phyloP scores from a whole-genome alignment of 2,797 vertebrate species.

The Sebastes diploproa region DNA sequence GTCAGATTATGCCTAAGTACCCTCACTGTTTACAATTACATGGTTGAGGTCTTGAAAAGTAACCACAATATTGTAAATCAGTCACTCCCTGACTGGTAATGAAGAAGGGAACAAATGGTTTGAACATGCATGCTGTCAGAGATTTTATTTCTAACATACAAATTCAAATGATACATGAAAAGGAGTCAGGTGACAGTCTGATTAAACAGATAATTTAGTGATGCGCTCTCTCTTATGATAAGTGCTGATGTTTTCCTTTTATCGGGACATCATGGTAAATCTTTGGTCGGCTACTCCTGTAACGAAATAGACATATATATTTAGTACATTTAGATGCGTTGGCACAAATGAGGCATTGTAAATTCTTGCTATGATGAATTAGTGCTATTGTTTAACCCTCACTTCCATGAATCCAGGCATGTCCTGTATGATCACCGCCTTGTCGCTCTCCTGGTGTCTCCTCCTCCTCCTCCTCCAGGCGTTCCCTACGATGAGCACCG shows the following conservation, averaged over 20 bases:
- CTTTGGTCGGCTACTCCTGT: conserved; percentile 2
- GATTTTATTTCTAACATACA: background rate
- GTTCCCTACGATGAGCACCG: conserved; percentile 68
- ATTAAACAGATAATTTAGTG: background rate
- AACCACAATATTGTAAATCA: background rate
- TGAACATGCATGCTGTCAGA: background rate
- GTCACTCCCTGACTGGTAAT: background rate
- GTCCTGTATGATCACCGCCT: conserved; percentile 22
- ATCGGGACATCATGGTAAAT: background rate
- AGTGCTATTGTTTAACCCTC: background rate
- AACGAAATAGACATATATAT: background rate
- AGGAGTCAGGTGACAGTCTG: background rate
- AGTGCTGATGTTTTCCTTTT: background rate
- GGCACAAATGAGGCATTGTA: background rate
- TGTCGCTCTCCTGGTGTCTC: background rate
- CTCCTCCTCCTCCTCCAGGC: conserved; percentile 54
- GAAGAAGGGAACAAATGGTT: background rate
- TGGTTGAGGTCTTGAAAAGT: background rate
- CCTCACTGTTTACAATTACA: background rate
- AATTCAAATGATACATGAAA: background rate
- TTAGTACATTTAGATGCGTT: background rate
- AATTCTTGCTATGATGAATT: background rate
- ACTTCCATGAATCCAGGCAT: conserved; percentile 47
- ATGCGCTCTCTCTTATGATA: background rate
- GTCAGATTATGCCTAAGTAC: too few relatives aligned